Evolutionary conservation across 1,140 invertebrate species (phyloP).

Genomic region (Hesperophylax magnus): DNA sequence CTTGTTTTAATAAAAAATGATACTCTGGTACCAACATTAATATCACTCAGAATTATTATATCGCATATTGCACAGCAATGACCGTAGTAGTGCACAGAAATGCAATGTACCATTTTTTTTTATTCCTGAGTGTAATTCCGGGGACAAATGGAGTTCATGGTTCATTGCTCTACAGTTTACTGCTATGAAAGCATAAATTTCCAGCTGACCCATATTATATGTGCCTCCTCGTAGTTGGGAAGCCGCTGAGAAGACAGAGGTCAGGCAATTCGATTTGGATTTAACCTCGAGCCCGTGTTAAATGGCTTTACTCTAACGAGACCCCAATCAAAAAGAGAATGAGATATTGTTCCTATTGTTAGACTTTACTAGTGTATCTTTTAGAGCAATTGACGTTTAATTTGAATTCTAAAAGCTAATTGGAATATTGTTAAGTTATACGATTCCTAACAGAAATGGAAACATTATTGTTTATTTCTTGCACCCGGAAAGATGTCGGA

Average conservation of each 20-base stretch:
- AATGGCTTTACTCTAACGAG: constrained; percentile 18
- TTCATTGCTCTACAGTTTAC: constrained; percentile 1
- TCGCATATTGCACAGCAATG: too few species aligned
- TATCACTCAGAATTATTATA: too few species aligned
- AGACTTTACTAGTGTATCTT: not conserved
- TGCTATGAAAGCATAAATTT: constrained; percentile 22
- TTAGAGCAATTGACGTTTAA: not conserved
- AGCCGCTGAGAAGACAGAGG: constrained; percentile 5
- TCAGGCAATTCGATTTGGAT: constrained; percentile 33
- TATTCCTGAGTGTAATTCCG: too few species aligned
- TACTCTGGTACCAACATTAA: too few species aligned
- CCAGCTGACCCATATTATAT: constrained; percentile 11
- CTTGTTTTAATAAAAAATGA: too few species aligned
- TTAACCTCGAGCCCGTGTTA: constrained; percentile 29
- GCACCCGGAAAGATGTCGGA: too few species aligned
- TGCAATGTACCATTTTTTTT: too few species aligned
- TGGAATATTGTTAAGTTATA: not conserved
- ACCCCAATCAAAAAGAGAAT: constrained; percentile 29
- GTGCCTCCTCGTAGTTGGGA: not conserved
- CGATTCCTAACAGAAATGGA: too few species aligned
- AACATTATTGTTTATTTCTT: too few species aligned
- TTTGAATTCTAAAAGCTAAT: not conserved
- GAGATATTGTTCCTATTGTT: not conserved
- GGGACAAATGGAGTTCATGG: not conserved
- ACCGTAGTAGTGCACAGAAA: too few species aligned